Evolutionary conservation across 1,140 invertebrate genomes (phyloP).

Genomic region (Pseudomyrmex gracilis): DNA sequence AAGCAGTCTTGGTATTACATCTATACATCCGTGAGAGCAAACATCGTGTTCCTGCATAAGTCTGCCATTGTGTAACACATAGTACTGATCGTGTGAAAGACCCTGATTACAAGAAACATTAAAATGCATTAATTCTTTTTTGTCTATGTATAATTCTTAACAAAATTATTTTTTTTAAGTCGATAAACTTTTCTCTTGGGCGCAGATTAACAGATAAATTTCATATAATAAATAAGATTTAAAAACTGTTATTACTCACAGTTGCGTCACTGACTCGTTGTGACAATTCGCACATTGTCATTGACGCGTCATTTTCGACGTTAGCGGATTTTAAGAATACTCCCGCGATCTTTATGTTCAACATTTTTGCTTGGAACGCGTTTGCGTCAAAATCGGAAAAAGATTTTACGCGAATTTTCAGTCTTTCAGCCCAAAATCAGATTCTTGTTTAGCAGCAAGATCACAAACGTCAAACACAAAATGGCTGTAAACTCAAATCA

Average conservation of each 20-base stretch:
- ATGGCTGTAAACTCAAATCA: too few species aligned
- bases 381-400: too few species aligned
- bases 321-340: not conserved
- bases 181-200: not conserved
- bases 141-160: not conserved
- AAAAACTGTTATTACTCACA: constrained; percentile 23
- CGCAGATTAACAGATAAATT: not conserved
- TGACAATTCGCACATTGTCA: constrained; percentile 29
- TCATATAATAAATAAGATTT: not conserved
- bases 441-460: too few species aligned
- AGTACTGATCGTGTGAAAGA: constrained; percentile 80
- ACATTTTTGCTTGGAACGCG: constrained; percentile 44
- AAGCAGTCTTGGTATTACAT: constrained; percentile 86
- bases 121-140: not conserved
- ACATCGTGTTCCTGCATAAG: constrained; percentile 70
- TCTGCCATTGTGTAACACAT: constrained; percentile 85
- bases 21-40: constrained; percentile 63
- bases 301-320: not conserved
- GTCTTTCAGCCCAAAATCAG: too few species aligned
- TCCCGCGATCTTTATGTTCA: constrained; percentile 57
- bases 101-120: constrained; percentile 74
- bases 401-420: too few species aligned
- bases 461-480: too few species aligned
- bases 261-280: constrained; percentile 17
- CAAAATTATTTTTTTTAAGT: not conserved